Conservation (phyloP, 2,888 invertebrate species). For the Drosophila fungiperda region DNA sequence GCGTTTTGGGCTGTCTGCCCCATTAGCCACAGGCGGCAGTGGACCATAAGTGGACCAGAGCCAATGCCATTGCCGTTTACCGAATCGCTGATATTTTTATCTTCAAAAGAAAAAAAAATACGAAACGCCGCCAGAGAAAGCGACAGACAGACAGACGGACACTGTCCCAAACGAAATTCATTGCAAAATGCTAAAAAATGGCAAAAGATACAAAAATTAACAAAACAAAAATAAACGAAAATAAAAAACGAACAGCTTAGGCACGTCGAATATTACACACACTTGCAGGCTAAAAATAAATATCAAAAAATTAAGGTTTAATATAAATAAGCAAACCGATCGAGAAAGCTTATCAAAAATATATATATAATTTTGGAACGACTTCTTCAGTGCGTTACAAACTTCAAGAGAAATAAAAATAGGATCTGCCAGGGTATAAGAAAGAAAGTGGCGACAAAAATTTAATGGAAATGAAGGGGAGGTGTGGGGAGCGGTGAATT, state of each 20-base stretch:
- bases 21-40: constrained; percentile 69
- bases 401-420: neutral
- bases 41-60: constrained; percentile 47
- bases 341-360: neutral
- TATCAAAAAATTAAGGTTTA: neutral
- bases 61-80: constrained; percentile 34
- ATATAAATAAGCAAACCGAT: neutral
- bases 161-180: constrained; percentile 60
- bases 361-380: neutral
- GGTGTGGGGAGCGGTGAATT: constrained; percentile 3
- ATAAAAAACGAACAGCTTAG: neutral
- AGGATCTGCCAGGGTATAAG: neutral
- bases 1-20: constrained; percentile 41
- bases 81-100: constrained; percentile 74
- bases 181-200: constrained; percentile 72
- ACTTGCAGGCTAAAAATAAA: neutral
- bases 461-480: constrained; percentile 51
- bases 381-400: neutral
- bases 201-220: constrained; percentile 27
- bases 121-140: constrained; percentile 63
- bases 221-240: constrained; percentile 3
- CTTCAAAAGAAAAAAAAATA: constrained; percentile 74
- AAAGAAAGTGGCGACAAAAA: constrained; percentile 43
- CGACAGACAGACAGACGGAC: constrained; percentile 28
- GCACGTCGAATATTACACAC: neutral